Evolutionary conservation across 2,113 vertebrate genomes (phyloP).

Genomic region (Marcusenius ussheri): DNA sequence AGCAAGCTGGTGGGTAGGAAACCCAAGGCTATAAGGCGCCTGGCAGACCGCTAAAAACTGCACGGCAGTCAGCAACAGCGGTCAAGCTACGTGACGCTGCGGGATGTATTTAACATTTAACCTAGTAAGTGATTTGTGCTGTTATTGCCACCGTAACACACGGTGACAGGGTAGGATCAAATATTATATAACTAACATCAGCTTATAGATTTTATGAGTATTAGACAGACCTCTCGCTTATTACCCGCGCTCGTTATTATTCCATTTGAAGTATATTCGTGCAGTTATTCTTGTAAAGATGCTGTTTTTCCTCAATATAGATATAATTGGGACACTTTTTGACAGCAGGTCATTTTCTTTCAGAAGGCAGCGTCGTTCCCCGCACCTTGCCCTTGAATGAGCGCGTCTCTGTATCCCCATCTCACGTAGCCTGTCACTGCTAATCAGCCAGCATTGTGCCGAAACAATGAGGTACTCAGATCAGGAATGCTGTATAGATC

Average conservation of each 20-base stretch:
- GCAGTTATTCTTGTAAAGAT: background rate
- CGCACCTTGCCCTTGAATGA: background rate
- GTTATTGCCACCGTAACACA: background rate
- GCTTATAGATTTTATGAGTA: background rate
- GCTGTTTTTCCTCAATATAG: background rate
- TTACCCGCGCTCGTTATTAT: background rate
- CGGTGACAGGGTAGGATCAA: background rate
- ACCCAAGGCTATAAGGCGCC: background rate
- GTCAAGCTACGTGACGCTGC: background rate
- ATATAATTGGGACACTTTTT: background rate
- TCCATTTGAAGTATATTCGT: background rate
- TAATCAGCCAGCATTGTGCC: constrained; percentile 38
- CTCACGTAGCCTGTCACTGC: background rate
- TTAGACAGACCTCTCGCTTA: background rate
- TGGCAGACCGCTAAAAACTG: background rate
- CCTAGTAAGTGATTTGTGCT: background rate
- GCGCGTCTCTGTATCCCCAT: background rate
- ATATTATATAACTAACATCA: background rate
- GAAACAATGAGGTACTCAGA: background rate
- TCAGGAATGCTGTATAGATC: background rate
- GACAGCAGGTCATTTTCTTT: background rate
- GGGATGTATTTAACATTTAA: background rate
- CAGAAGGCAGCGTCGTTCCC: background rate
- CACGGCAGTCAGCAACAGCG: background rate
- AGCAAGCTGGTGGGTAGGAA: background rate